Evolutionary conservation across 1,140 invertebrate species (phyloP).

Genomic region (Polypedilum pembai): DNA sequence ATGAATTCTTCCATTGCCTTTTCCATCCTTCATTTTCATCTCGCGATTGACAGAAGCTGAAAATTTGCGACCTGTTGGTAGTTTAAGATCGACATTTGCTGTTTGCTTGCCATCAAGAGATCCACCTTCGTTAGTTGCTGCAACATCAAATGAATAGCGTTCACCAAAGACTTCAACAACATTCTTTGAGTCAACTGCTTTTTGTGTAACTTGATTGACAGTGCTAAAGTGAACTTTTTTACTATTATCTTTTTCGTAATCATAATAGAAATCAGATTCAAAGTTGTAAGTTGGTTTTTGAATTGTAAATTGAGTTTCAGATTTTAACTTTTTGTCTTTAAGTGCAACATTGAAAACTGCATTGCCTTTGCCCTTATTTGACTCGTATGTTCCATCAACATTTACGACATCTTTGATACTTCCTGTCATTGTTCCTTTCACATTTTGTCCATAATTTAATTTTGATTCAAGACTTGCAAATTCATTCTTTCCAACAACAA

Average conservation of each 20-base stretch:
- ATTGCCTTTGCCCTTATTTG: constrained; percentile 51
- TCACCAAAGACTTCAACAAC: constrained; percentile 46
- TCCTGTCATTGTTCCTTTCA: constrained; percentile 47
- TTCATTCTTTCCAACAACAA: not conserved
- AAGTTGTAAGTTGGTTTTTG: constrained; percentile 50
- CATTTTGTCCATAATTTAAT: constrained; percentile 38
- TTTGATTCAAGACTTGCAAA: constrained; percentile 33
- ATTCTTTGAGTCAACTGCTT: constrained; percentile 48
- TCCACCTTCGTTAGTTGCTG: constrained; percentile 44
- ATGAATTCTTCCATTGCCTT: constrained; percentile 37
- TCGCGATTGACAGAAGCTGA: constrained; percentile 40
- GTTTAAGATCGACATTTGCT: constrained; percentile 43
- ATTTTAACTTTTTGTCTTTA: constrained; percentile 55
- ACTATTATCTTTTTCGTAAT: constrained; percentile 60
- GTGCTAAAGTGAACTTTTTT: constrained; percentile 52
- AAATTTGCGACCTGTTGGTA: constrained; percentile 44
- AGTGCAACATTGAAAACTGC: constrained; percentile 46
- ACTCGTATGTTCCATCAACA: constrained; percentile 50
- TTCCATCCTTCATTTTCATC: constrained; percentile 33
- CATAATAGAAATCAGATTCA: constrained; percentile 52
- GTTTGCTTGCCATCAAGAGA: constrained; percentile 42
- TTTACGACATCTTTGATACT: constrained; percentile 48
- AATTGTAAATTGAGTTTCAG: constrained; percentile 50
- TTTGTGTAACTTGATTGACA: not conserved
- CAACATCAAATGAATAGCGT: constrained; percentile 48